Conservation (phyloP, 2,797 vertebrate genomes). For the Aphelocoma californica region DNA sequence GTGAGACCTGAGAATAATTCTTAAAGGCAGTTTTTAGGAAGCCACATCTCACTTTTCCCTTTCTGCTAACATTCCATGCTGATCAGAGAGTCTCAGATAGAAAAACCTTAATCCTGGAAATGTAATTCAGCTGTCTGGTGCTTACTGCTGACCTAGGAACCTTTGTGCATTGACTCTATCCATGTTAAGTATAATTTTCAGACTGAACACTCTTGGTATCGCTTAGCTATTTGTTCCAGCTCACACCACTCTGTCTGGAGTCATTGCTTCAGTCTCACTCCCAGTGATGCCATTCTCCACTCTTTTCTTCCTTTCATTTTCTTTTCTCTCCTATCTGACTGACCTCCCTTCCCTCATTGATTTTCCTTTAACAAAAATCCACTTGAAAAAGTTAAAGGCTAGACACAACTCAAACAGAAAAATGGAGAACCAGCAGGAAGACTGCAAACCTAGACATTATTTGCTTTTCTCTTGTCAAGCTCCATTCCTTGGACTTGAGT, state of each 20-base stretch:
- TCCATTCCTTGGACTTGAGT: not conserved
- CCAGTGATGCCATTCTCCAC: not conserved
- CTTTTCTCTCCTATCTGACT: not conserved
- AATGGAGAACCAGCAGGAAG: not conserved
- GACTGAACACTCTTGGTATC: not conserved
- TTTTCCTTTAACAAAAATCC: slow-evolving; percentile 9
- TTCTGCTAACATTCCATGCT: not conserved
- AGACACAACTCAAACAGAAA: not conserved
- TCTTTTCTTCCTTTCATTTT: not conserved
- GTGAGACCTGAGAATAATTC: not conserved
- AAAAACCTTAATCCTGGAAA: not conserved
- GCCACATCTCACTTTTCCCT: not conserved
- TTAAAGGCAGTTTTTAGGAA: not conserved
- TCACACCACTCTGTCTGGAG: not conserved
- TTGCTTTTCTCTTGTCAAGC: not conserved
- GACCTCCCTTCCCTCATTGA: not conserved
- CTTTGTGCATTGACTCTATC: not conserved
- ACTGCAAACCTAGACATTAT: not conserved
- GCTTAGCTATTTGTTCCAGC: not conserved
- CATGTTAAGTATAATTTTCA: not conserved
- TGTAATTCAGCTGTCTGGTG: not conserved
- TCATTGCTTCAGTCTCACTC: not conserved
- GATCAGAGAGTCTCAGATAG: not conserved
- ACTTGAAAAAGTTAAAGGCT: slow-evolving; percentile 1
- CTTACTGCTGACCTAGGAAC: not conserved